A percentile compares a stretch with the other conserved stretches of the same genome.
phyloP scores from a whole-genome alignment of 2,797 vertebrate species.

The Xenopus petersii region DNA sequence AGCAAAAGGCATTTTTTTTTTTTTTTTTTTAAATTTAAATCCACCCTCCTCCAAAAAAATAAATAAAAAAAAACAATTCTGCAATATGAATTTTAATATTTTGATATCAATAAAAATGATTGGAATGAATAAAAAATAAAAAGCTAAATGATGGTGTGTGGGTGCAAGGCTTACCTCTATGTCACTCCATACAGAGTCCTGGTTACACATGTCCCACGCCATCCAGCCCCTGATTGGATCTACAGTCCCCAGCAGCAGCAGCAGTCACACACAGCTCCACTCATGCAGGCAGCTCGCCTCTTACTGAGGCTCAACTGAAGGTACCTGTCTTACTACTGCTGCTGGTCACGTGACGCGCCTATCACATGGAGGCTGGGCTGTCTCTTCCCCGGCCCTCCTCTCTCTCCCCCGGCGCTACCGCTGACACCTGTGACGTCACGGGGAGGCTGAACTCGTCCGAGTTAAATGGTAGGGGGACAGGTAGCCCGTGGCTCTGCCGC shows the following conservation, averaged over 20 bases:
- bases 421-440: conserved; percentile 80
- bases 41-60: too few species aligned
- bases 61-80: too few species aligned
- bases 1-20: conserved; percentile 58
- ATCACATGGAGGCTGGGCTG: conserved; percentile 98
- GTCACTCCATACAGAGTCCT: conserved; percentile 95
- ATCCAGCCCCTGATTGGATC: conserved; percentile 89
- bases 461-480: conserved; percentile 61
- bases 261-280: conserved; percentile 60
- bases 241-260: conserved; percentile 55
- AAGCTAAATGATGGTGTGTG: too few species aligned
- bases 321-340: conserved; percentile 99
- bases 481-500: neutral
- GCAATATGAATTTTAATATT: too few species aligned
- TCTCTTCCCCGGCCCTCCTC: conserved; percentile 76
- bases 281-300: conserved; percentile 86
- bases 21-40: neutral
- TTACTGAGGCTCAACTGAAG: conserved; percentile 92
- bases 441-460: conserved; percentile 78
- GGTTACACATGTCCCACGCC: conserved; percentile 99
- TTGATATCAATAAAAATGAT: too few species aligned
- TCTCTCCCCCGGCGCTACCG: neutral
- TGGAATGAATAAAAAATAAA: neutral
- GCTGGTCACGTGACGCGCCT: conserved; percentile 98
- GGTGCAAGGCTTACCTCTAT: conserved; percentile 85